These are phyloP conservation scores for Chascanopsetta lugubris DNA, from an alignment of 2,113 vertebrate genomes.

Conservation along the genomic window DNA sequence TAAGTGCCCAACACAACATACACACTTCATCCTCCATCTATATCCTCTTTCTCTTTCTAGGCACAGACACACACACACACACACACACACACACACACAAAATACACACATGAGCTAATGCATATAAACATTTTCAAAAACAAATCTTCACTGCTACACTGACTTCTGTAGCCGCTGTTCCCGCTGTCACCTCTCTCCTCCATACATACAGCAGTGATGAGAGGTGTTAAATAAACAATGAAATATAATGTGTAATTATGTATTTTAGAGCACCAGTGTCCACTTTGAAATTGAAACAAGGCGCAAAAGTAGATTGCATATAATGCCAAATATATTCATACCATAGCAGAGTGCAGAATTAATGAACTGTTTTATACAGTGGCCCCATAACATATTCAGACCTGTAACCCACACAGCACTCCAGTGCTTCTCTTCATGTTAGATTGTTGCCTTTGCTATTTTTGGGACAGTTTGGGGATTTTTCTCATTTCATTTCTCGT, in stretches of 20 bases:
- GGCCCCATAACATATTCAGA: not conserved
- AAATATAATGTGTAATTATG: not conserved
- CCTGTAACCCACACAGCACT: too few relatives aligned
- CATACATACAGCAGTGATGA: not conserved
- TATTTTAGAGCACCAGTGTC: not conserved
- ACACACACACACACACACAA: not conserved
- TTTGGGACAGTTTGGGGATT: too few relatives aligned
- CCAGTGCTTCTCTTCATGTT: too few relatives aligned
- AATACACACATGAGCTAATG: not conserved
- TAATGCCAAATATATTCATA: not conserved
- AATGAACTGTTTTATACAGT: not conserved
- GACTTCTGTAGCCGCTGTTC: not conserved
- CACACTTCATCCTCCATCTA: constrained; percentile 3
- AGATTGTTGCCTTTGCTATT: too few relatives aligned
- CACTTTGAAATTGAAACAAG: not conserved
- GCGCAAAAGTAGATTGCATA: not conserved
- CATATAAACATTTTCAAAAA: not conserved
- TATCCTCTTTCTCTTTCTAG: not conserved
- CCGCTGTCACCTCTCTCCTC: not conserved
- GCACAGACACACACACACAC: constrained; percentile 9
- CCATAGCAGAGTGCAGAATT: not conserved
- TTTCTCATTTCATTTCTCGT: too few relatives aligned
- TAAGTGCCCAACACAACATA: constrained; percentile 55
- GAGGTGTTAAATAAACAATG: not conserved
- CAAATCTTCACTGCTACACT: not conserved